A percentile compares a stretch with the other conserved stretches of the same genome.
phyloP scores from a whole-genome alignment of 2,113 vertebrate genomes.

The Ginglymostoma cirratum region DNA sequence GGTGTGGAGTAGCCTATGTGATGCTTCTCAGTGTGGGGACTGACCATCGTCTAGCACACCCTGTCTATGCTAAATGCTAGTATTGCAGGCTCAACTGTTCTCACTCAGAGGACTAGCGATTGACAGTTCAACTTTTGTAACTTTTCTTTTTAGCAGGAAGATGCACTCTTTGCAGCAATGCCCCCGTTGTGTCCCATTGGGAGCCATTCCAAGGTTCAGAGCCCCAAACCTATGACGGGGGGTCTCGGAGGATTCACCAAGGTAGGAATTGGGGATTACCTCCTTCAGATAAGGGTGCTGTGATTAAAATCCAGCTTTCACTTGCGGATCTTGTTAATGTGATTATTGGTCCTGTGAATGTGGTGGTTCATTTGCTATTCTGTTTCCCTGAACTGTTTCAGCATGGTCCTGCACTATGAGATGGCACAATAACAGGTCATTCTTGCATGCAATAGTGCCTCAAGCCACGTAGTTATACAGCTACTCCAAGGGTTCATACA shows the following conservation, averaged over 20 bases:
- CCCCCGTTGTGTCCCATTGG: constrained; percentile 74
- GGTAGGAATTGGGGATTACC: constrained; percentile 46
- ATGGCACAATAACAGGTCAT: background rate
- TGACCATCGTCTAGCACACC: background rate
- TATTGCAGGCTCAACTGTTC: background rate
- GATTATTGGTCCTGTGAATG: background rate
- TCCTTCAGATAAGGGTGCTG: background rate
- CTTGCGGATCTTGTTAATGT: background rate
- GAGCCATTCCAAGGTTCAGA: constrained; percentile 70
- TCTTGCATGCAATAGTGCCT: background rate
- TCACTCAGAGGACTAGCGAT: background rate
- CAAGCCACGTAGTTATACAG: background rate
- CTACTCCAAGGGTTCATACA: too few species aligned
- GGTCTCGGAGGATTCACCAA: constrained; percentile 72
- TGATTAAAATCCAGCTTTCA: background rate
- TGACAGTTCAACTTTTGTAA: background rate
- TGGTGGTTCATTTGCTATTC: background rate
- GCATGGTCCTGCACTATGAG: background rate
- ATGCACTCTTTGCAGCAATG: constrained; percentile 72
- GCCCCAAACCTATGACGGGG: constrained; percentile 65
- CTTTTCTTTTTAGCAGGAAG: constrained; percentile 58
- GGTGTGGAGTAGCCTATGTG: background rate
- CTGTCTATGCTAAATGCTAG: background rate
- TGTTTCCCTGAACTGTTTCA: background rate
- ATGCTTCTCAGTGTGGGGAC: background rate